phyloP scores from a whole-genome alignment of 2,797 vertebrate genomes.

The Sphenodon punctatus region DNA sequence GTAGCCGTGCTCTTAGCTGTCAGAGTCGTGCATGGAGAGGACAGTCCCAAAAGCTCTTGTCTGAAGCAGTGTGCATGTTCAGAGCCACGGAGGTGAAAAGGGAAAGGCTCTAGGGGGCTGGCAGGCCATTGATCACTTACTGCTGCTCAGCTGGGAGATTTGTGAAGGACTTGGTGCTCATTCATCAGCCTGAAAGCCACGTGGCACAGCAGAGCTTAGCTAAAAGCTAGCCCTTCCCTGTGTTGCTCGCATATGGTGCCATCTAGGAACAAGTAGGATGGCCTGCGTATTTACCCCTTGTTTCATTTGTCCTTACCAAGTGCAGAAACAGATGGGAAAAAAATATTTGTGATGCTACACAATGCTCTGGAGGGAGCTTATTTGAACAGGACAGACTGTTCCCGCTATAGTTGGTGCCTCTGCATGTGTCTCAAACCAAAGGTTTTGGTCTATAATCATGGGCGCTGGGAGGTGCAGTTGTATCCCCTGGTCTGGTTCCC shows the following conservation, averaged over 20 bases:
- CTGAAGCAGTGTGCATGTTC: neutral
- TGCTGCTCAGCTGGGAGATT: slow-evolving; percentile 38
- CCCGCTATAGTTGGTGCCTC: neutral
- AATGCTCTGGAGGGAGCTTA: neutral
- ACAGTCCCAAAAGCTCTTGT: neutral
- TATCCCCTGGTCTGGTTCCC: no score
- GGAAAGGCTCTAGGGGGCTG: neutral
- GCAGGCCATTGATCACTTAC: slow-evolving; percentile 25
- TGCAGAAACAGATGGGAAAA: neutral
- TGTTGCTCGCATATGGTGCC: neutral
- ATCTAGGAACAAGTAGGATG: slow-evolving; percentile 9
- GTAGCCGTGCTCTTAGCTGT: neutral
- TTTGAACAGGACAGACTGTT: neutral
- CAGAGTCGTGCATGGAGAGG: neutral
- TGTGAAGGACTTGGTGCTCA: slow-evolving; percentile 3
- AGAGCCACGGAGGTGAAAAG: slow-evolving; percentile 6
- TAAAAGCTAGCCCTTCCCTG: neutral
- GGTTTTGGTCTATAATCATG: no score
- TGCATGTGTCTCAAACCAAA: neutral
- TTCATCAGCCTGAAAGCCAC: slow-evolving; percentile 3
- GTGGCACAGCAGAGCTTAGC: neutral
- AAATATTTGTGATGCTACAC: neutral
- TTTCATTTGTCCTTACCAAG: neutral
- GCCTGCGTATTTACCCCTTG: neutral
- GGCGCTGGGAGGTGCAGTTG: no score